Base-by-base conservation (phyloP, 1,140 invertebrate genomes). In the Drosophila aff. region DNA sequence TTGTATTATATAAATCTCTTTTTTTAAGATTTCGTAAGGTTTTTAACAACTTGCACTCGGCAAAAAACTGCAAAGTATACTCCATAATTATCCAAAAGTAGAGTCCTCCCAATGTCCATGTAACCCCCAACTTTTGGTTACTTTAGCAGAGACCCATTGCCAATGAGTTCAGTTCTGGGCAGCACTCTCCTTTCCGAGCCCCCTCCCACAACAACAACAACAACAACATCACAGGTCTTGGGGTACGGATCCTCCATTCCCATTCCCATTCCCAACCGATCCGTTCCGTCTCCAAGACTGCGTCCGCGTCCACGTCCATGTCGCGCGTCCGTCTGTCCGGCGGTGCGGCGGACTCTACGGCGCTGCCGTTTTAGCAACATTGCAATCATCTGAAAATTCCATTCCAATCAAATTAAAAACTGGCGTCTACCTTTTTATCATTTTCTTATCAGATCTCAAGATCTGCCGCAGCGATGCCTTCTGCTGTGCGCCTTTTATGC, bases 371-470 rank as follows among this genome's bases (percentile, higher is more conserved):
- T 87, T 87, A 87, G 84, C 84, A 87, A 87, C 84, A 87, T 87
- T 90, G 85, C 85, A 90, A 90, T 90, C 85, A 90, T 90, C 85
- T 90, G 85, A 90, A 90, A 90, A 90, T 90, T 90, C 86, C 86
- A 84, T 92, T 91, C 83, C 91, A 91, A 92, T 92, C 91, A 92
- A 92, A 92, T 92, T 92, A 92, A 92, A 92, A 92, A 92, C 91
- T 92, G 91, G 91, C 91, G 91, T 92, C 91, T 92, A 89, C 85
- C 91, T 87, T 92, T 92, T 92, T 92, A 92, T 92, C 90, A 92
- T 92, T 91, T 91, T 91, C 91, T 92, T 92, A 92, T 92, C 91
- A 92, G 91, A 92, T 92, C 87, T 80, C 81, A 81, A 92, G 91
- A 92, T 92, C 91, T 90, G 84, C 84, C 85, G 84, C 84, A 87